Evolutionary conservation across 2,113 vertebrate species (phyloP).

Genomic region (Pelecanus crispus): DNA sequence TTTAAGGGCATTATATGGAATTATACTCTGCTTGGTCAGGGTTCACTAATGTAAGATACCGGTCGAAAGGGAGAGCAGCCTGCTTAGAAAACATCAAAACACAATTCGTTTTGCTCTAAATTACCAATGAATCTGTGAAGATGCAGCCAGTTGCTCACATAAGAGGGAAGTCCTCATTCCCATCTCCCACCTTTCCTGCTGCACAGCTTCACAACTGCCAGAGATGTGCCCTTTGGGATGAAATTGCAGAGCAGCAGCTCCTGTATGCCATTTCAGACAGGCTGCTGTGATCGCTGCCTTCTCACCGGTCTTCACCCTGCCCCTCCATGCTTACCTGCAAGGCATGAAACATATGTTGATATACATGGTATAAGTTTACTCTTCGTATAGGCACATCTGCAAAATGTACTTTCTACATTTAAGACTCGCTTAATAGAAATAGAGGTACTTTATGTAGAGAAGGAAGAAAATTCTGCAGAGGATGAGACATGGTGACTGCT

Average conservation of each 20-base stretch:
- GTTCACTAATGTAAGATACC: background rate
- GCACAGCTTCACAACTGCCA: background rate
- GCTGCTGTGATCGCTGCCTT: too few species aligned
- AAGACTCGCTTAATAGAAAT: background rate
- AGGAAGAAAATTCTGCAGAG: background rate
- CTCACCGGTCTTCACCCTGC: background rate
- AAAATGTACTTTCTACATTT: background rate
- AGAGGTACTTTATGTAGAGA: background rate
- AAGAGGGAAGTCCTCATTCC: background rate
- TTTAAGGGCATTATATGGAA: background rate
- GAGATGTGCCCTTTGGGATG: background rate
- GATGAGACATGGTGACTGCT: background rate
- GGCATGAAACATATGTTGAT: background rate
- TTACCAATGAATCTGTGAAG: background rate
- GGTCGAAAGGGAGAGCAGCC: accelerated
- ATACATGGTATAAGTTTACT: background rate
- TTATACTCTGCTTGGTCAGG: background rate
- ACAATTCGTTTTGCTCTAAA: background rate
- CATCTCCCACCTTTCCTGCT: too few species aligned
- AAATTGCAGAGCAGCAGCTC: background rate
- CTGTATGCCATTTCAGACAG: background rate
- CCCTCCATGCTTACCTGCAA: accelerated
- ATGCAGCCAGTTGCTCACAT: background rate
- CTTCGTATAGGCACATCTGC: background rate
- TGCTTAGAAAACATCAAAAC: background rate